Conservation (phyloP, 1,140 invertebrate species). For the Drosophila nigromelanica region DNA sequence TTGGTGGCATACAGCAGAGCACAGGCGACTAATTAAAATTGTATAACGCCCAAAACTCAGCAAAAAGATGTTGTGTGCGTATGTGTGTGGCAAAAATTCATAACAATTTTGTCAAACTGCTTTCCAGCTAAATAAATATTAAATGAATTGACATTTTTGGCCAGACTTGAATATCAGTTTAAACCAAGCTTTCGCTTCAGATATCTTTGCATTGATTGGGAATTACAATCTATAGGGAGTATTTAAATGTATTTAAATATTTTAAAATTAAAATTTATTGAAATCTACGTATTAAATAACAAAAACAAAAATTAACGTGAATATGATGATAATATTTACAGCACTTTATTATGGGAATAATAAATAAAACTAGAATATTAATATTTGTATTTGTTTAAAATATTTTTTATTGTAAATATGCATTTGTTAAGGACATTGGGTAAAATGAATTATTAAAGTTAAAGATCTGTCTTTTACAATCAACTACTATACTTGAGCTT, state of each 20-base stretch:
- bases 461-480: neutral
- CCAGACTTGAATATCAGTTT: constrained; percentile 57
- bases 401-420: no score
- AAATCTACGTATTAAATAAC: no score
- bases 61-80: constrained; percentile 33
- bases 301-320: no score
- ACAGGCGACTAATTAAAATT: constrained; percentile 79
- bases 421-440: no score
- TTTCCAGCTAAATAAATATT: constrained; percentile 69
- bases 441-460: no score
- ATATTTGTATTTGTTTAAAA: no score
- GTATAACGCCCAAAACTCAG: constrained; percentile 57
- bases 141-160: constrained; percentile 61
- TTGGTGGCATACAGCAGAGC: constrained; percentile 63
- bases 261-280: no score
- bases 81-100: constrained; percentile 49
- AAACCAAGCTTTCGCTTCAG: neutral
- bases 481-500: neutral
- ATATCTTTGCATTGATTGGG: constrained; percentile 4
- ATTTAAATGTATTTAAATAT: no score
- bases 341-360: no score
- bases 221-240: neutral
- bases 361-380: neutral
- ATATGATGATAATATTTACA: no score
- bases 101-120: constrained; percentile 77